These are phyloP conservation scores for Plebejus melissa DNA, from an alignment of 2,888 invertebrate genomes.

Conservation along the genomic window DNA sequence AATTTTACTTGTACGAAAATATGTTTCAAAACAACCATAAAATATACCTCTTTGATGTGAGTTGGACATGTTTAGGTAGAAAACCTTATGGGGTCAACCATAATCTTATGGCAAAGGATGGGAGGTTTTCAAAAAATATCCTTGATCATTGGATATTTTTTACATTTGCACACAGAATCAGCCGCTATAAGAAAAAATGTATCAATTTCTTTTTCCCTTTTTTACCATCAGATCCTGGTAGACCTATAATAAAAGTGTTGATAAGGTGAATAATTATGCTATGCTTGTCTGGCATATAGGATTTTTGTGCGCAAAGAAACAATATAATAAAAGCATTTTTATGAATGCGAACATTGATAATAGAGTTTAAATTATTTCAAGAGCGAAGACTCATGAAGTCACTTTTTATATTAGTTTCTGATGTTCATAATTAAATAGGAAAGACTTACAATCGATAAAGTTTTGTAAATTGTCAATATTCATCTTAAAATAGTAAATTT, in stretches of 20 bases:
- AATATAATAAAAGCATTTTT: background rate
- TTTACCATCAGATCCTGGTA: too few species aligned
- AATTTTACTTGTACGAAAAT: background rate
- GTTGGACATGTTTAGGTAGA: too few species aligned
- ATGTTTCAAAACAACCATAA: background rate
- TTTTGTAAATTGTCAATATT: background rate
- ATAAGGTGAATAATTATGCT: background rate
- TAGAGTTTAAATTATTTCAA: background rate
- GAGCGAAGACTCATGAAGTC: background rate
- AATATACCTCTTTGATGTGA: too few species aligned
- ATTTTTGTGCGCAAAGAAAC: background rate
- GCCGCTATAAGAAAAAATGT: too few species aligned
- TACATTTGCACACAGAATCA: too few species aligned
- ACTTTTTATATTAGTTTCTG: background rate
- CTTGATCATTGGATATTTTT: too few species aligned
- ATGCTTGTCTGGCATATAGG: background rate
- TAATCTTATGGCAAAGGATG: too few species aligned
- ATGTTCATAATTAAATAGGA: background rate
- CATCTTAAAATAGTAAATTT: background rate
- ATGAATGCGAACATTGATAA: background rate
- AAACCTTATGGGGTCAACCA: too few species aligned
- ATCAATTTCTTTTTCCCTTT: too few species aligned
- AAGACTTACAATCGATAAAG: background rate
- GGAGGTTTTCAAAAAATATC: too few species aligned
- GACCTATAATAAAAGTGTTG: background rate